These are phyloP conservation scores for Camponotus fellah DNA, from an alignment of 2,888 invertebrate species.

Conservation along the genomic window DNA sequence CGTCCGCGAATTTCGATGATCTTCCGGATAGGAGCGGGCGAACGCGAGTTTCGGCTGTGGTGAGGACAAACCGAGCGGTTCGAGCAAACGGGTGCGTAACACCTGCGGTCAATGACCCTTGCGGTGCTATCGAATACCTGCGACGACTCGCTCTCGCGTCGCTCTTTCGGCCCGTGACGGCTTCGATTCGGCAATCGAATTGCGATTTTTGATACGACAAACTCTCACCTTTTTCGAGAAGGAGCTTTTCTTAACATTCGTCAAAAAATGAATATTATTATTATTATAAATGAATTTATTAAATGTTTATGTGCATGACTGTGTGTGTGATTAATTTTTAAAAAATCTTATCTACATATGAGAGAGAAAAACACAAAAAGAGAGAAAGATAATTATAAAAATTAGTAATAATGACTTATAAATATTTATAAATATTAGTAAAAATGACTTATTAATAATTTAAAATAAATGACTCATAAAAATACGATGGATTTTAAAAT, in stretches of 20 bases:
- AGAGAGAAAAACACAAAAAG: background rate
- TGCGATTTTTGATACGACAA: constrained; percentile 22
- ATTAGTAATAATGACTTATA: background rate
- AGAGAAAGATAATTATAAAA: background rate
- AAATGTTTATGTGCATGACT: background rate
- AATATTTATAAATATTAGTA: background rate
- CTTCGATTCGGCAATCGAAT: constrained; percentile 39
- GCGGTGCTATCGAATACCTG: constrained; percentile 83
- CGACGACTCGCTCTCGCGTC: constrained; percentile 72
- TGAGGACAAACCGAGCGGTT: constrained; percentile 65
- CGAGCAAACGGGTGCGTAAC: constrained; percentile 77
- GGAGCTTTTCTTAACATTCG: background rate
- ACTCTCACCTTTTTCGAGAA: background rate
- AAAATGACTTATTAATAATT: background rate
- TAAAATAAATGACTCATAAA: too few relatives aligned
- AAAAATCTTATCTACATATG: background rate
- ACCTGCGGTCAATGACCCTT: constrained; percentile 85
- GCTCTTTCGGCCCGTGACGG: constrained; percentile 66
- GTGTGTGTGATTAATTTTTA: background rate
- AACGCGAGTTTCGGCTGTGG: constrained; percentile 66
- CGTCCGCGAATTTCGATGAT: constrained; percentile 68
- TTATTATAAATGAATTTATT: background rate
- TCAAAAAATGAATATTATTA: background rate
- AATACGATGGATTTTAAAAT: background rate
- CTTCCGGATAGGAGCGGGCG: constrained; percentile 64